Evolutionary conservation across 2,113 vertebrate genomes (phyloP).

Genomic region (Nestor notabilis): DNA sequence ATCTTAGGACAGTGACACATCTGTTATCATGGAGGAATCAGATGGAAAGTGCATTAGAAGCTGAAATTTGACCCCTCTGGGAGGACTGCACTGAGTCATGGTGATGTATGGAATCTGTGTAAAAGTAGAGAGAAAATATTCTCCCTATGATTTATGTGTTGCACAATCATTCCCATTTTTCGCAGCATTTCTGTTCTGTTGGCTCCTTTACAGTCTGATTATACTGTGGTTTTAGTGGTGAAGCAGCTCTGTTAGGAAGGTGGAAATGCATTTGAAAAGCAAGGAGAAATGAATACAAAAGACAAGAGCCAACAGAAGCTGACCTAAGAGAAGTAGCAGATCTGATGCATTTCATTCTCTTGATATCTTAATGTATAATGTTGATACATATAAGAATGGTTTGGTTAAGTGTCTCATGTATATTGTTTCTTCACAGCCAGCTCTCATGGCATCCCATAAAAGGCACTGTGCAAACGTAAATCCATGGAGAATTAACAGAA

Average conservation of each 20-base stretch:
- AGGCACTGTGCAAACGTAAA: not conserved
- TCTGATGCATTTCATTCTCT: not conserved
- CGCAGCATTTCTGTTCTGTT: not conserved
- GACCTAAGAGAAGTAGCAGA: not conserved
- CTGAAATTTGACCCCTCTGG: slow-evolving; percentile 35
- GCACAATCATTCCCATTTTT: slow-evolving; percentile 22
- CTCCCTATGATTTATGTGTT: slow-evolving; percentile 44
- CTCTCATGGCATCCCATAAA: not conserved
- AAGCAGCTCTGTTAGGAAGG: not conserved
- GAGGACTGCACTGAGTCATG: slow-evolving; percentile 51
- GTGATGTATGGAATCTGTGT: slow-evolving; percentile 48
- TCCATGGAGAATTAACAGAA: not conserved
- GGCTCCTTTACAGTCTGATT: not conserved
- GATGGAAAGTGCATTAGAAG: slow-evolving; percentile 52
- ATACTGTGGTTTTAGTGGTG: not conserved
- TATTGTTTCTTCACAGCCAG: not conserved
- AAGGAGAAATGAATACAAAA: not conserved
- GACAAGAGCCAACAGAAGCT: not conserved
- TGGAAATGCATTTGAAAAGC: not conserved
- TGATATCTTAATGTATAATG: not conserved
- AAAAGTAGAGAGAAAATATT: slow-evolving; percentile 15
- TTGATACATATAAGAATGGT: not conserved
- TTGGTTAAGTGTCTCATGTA: not conserved
- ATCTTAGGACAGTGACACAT: slow-evolving; percentile 15
- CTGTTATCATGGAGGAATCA: slow-evolving; percentile 3